Evolutionary conservation across 2,888 invertebrate species (phyloP).

Genomic region (Pseudococcus longispinus): DNA sequence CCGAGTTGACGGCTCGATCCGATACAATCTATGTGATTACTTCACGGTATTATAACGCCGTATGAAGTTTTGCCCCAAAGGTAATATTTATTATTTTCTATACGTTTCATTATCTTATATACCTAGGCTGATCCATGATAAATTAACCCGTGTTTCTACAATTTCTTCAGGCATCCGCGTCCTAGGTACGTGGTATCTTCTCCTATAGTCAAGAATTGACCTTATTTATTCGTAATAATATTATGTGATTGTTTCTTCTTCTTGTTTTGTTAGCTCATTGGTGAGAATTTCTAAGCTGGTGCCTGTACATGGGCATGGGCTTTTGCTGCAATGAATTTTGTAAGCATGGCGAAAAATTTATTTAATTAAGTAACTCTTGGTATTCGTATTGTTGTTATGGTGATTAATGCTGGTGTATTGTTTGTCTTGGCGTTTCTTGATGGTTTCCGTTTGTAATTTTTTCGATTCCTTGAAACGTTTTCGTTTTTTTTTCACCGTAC

Average conservation of each 20-base stretch:
- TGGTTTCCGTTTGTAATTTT: not conserved
- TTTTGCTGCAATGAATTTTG: no score
- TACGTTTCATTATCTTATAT: constrained; percentile 14
- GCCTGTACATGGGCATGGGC: not conserved
- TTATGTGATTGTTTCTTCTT: constrained; percentile 17
- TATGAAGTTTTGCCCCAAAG: constrained; percentile 35
- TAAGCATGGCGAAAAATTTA: not conserved
- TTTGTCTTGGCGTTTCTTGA: not conserved
- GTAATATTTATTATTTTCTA: constrained; percentile 37
- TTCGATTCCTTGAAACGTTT: not conserved
- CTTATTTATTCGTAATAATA: not conserved
- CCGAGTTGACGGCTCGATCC: constrained; percentile 5
- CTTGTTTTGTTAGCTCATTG: not conserved
- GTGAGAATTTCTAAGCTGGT: not conserved
- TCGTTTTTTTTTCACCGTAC: not conserved
- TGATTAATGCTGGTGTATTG: not conserved
- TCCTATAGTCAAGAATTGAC: not conserved
- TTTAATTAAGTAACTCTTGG: constrained; percentile 24
- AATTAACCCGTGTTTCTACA: constrained; percentile 13
- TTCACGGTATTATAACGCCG: constrained; percentile 41
- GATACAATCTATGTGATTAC: constrained; percentile 2
- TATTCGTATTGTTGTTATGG: not conserved
- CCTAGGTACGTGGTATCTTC: not conserved
- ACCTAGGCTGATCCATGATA: constrained; percentile 7
- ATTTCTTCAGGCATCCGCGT: not conserved